phyloP scores from a whole-genome alignment of 2,113 vertebrate genomes.

The Lucifuga dentata region DNA sequence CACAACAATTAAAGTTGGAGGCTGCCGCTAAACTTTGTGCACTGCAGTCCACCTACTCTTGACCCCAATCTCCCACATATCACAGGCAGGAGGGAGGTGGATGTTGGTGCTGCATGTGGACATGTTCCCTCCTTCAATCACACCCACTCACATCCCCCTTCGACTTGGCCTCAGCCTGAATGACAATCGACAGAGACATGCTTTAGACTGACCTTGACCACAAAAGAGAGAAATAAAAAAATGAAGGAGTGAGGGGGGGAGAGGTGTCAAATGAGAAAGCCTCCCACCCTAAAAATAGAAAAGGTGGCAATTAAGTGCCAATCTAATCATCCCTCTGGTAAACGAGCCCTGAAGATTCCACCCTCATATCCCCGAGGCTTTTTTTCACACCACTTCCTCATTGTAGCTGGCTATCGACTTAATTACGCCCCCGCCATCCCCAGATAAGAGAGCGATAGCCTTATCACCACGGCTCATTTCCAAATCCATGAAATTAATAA shows the following conservation, averaged over 20 bases:
- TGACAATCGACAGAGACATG: constrained; percentile 50
- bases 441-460: constrained; percentile 80
- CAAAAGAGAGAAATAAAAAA: constrained; percentile 5
- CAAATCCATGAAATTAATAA: constrained; percentile 82
- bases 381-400: constrained; percentile 68
- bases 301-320: constrained; percentile 78
- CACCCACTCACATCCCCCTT: constrained; percentile 31
- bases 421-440: constrained; percentile 78
- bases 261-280: constrained; percentile 37
- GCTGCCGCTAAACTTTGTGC: constrained; percentile 50
- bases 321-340: constrained; percentile 78
- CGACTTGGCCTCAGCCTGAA: constrained; percentile 31
- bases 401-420: constrained; percentile 76
- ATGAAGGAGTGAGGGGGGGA: constrained; percentile 18
- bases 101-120: constrained; percentile 5
- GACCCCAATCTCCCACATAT: constrained; percentile 73
- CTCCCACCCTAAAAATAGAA: constrained; percentile 74
- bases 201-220: constrained; percentile 71
- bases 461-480: constrained; percentile 82
- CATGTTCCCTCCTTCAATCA: constrained; percentile 7
- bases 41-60: constrained; percentile 59
- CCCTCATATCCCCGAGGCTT: constrained; percentile 71
- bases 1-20: constrained; percentile 59
- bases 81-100: constrained; percentile 13
- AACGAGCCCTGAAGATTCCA: constrained; percentile 75